Conservation (phyloP, 2,113 vertebrate genomes). For the Pavo muticus region DNA sequence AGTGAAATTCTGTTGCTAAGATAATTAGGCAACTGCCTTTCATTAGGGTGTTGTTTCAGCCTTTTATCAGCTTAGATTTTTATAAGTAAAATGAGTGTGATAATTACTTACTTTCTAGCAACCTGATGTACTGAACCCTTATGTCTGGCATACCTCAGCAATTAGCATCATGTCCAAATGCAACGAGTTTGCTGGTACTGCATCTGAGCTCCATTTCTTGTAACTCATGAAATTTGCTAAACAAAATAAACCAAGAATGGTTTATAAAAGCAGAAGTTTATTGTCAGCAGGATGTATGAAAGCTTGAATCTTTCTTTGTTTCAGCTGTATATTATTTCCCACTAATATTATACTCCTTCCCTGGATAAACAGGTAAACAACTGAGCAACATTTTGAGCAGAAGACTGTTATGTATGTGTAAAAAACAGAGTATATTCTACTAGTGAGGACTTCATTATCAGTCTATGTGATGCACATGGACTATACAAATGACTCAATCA, state of each 20-base stretch:
- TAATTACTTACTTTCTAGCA: constrained; percentile 41
- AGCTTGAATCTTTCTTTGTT: not conserved
- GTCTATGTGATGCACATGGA: not conserved
- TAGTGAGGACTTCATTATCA: not conserved
- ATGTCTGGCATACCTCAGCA: constrained; percentile 13
- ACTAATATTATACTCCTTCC: not conserved
- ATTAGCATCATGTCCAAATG: constrained; percentile 27
- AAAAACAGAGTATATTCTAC: rapidly evolving
- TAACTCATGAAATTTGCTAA: not conserved
- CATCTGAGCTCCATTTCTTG: not conserved
- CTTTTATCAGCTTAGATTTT: constrained; percentile 48
- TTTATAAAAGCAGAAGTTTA: not conserved
- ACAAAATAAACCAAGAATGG: not conserved
- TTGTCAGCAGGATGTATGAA: not conserved
- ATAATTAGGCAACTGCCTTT: constrained; percentile 44
- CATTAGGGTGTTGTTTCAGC: constrained; percentile 15
- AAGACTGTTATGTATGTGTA: not conserved
- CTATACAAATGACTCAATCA: not conserved
- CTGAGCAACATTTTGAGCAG: not conserved
- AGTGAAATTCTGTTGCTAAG: not conserved
- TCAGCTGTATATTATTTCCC: not conserved
- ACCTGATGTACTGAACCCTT: not conserved
- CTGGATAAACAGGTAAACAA: not conserved
- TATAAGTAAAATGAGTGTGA: constrained; percentile 43
- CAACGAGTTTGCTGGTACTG: not conserved